Conservation (phyloP, 2,888 invertebrate species). For the Lepidocyrtinus sp. region DNA sequence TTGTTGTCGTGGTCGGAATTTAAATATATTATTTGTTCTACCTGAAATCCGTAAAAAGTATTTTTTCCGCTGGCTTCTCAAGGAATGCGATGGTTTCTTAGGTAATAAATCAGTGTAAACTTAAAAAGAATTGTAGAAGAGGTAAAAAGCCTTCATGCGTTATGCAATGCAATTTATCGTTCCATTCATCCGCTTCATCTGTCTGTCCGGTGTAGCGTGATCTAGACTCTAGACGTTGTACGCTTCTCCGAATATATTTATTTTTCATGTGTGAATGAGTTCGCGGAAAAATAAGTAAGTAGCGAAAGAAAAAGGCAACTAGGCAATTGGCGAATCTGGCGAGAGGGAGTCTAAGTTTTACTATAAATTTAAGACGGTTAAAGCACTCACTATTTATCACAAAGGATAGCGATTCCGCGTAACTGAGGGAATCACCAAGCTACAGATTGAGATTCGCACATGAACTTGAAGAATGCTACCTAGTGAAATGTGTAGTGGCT, state of each 20-base stretch:
- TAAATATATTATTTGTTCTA: slow-evolving; percentile 28
- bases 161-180: slow-evolving; percentile 57
- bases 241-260: background rate
- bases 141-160: slow-evolving; percentile 52
- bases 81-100: background rate
- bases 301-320: slow-evolving; percentile 27
- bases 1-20: slow-evolving; percentile 34
- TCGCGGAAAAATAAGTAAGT: slow-evolving; percentile 1
- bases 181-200: slow-evolving; percentile 60
- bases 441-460: too few species aligned
- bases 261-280: slow-evolving; percentile 56
- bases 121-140: slow-evolving; percentile 22
- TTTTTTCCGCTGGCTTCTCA: background rate
- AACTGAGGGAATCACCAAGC: too few species aligned
- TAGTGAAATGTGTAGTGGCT: background rate
- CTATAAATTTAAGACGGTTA: too few species aligned
- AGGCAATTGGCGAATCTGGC: slow-evolving; percentile 50
- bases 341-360: too few species aligned
- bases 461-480: background rate
- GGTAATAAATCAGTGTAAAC: slow-evolving; percentile 12
- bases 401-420: too few species aligned
- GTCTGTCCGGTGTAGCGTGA: slow-evolving; percentile 57
- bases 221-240: slow-evolving; percentile 48
- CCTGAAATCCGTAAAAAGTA: background rate
- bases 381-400: too few species aligned